Evolutionary conservation across 1,140 invertebrate genomes (phyloP).

Genomic region (Euura lappo): DNA sequence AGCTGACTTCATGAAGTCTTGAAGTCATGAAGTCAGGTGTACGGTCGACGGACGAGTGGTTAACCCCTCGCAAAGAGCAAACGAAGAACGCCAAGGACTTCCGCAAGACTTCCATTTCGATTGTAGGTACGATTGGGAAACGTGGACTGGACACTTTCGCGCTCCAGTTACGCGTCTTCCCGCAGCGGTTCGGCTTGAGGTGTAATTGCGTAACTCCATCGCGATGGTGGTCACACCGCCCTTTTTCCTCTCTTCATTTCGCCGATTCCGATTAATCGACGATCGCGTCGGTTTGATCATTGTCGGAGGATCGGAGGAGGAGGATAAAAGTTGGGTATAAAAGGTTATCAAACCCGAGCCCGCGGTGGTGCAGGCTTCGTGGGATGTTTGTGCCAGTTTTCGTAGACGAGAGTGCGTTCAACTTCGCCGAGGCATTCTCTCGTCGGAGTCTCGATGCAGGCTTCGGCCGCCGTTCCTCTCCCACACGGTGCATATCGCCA

Average conservation of each 20-base stretch:
- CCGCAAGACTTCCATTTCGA: too few species aligned
- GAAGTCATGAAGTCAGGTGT: too few species aligned
- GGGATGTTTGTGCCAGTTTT: slow-evolving; percentile 4
- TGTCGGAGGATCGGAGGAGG: neutral
- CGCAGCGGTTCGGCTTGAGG: too few species aligned
- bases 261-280: neutral
- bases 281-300: too few species aligned
- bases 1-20: too few species aligned
- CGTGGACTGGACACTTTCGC: too few species aligned
- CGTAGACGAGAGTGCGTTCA: slow-evolving; percentile 1
- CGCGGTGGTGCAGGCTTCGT: neutral
- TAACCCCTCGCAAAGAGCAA: too few species aligned
- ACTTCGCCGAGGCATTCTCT: neutral
- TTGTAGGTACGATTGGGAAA: too few species aligned
- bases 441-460: neutral
- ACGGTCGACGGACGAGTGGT: too few species aligned
- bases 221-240: too few species aligned
- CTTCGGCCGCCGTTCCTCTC: neutral
- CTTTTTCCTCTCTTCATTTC: neutral
- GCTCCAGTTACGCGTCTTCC: too few species aligned
- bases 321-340: neutral
- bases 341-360: neutral
- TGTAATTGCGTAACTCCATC: neutral
- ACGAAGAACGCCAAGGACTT: too few species aligned
- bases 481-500: neutral